Conservation (phyloP, 1,140 invertebrate genomes). For the Alviniconcha marisindica region DNA sequence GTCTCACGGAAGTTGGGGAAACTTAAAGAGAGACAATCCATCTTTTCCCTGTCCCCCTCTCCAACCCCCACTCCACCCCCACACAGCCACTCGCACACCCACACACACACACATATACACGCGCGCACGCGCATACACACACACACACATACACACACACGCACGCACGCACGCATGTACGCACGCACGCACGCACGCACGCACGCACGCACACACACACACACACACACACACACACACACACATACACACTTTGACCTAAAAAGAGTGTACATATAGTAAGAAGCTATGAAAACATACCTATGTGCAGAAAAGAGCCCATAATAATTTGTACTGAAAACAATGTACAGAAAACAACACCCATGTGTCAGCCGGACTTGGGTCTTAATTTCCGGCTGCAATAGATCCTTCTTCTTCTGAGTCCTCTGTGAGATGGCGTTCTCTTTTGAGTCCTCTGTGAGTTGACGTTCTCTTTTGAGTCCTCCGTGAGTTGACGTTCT, state of each 20-base stretch:
- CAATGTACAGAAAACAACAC: background rate
- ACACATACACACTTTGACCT: conserved; percentile 24
- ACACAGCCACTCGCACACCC: background rate
- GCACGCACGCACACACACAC: background rate
- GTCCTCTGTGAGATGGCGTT: too few relatives aligned
- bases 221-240: conserved; percentile 13
- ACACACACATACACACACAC: background rate
- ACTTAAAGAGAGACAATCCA: too few relatives aligned
- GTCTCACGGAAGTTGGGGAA: too few relatives aligned
- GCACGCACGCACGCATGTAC: background rate
- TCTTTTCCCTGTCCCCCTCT: too few relatives aligned
- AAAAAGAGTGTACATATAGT: too few relatives aligned
- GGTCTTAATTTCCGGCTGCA: background rate
- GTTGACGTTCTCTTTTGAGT: too few relatives aligned
- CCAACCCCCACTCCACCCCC: too few relatives aligned
- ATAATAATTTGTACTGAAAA: background rate
- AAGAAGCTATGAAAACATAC: too few relatives aligned
- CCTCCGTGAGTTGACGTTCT: too few relatives aligned
- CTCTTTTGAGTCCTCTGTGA: too few relatives aligned
- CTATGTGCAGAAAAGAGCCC: background rate
- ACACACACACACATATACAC: background rate
- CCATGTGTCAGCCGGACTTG: background rate
- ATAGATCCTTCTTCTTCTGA: background rate
- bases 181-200: conserved; percentile 1
- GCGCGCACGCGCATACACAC: background rate